These are phyloP conservation scores for Ryuthela nishihirai DNA, from an alignment of 2,888 invertebrate species.

Conservation along the genomic window DNA sequence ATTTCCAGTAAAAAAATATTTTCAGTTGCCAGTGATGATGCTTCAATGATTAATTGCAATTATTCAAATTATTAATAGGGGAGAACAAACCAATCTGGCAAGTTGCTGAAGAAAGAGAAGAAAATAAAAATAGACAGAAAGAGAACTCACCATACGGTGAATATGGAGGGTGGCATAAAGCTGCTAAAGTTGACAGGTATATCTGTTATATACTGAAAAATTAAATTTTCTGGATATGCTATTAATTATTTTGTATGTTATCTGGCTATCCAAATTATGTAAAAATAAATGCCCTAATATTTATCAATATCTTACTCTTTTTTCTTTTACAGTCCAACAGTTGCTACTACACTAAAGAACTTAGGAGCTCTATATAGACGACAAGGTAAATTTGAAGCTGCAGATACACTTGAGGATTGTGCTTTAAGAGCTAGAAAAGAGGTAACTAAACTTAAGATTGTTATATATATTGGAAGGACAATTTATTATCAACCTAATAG, in stretches of 20 bases:
- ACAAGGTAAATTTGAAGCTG: conserved; percentile 99
- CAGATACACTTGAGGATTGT: conserved; percentile 97
- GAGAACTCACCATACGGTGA: conserved; percentile 75
- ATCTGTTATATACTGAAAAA: too few relatives aligned
- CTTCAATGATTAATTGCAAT: too few relatives aligned
- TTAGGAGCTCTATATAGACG: conserved; percentile 95
- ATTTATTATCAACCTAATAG: too few relatives aligned
- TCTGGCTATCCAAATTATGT: background rate
- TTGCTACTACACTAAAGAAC: conserved; percentile 97
- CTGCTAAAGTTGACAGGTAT: conserved; percentile 83
- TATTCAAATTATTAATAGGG: conserved; percentile 58
- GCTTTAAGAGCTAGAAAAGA: conserved; percentile 93
- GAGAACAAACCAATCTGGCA: conserved; percentile 97
- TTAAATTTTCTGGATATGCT: too few relatives aligned
- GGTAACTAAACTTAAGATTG: conserved; percentile 55
- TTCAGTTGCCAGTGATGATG: too few relatives aligned
- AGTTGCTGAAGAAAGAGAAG: conserved; percentile 97
- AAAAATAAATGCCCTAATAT: background rate
- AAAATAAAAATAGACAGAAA: conserved; percentile 74
- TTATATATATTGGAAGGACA: background rate
- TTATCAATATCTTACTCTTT: background rate
- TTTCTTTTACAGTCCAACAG: conserved; percentile 70
- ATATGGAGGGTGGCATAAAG: conserved; percentile 96
- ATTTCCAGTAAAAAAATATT: conserved; percentile 2
- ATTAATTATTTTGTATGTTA: background rate